phyloP scores from a whole-genome alignment of 2,888 invertebrate species.

The Eucera pruinosa region DNA sequence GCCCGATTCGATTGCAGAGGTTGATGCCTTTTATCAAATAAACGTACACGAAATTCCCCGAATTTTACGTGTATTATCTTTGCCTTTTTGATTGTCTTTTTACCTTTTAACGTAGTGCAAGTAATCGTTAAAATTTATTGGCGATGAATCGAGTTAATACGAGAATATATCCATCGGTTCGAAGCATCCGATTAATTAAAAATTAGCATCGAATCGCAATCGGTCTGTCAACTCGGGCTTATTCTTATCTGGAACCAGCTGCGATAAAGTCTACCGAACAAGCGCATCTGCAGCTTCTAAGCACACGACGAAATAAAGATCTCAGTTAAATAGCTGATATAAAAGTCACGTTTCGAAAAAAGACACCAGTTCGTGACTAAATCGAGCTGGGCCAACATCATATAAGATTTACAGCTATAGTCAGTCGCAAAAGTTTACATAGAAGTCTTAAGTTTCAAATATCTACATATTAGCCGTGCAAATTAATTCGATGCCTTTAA shows the following conservation, averaged over 20 bases:
- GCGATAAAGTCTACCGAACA: conserved; percentile 54
- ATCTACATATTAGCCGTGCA: too few species aligned
- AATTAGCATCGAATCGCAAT: conserved; percentile 60
- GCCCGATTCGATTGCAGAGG: conserved; percentile 9
- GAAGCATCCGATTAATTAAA: conserved; percentile 43
- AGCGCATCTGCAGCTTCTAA: conserved; percentile 34
- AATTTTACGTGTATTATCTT: background rate
- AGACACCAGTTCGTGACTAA: conserved; percentile 34
- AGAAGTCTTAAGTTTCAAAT: too few species aligned
- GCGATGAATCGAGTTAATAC: background rate
- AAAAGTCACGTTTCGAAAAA: conserved; percentile 24
- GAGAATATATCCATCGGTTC: too few species aligned
- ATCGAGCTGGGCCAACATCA: conserved; percentile 43
- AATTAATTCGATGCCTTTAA: too few species aligned
- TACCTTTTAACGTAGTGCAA: too few species aligned
- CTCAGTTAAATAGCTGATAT: conserved; percentile 38
- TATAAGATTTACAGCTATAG: too few species aligned
- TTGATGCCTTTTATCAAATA: conserved; percentile 5
- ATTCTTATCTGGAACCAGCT: conserved; percentile 62
- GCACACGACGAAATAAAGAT: conserved; percentile 29
- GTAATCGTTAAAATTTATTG: background rate
- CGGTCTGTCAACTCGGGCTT: conserved; percentile 52
- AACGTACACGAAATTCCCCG: background rate
- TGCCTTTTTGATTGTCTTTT: too few species aligned
- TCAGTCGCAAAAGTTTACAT: too few species aligned